A percentile compares a stretch with the other conserved stretches of the same genome.
These are phyloP conservation scores for Pachyseris speciosa DNA, from an alignment of 64 coral and sea anemone species.

Conservation along the genomic window DNA sequence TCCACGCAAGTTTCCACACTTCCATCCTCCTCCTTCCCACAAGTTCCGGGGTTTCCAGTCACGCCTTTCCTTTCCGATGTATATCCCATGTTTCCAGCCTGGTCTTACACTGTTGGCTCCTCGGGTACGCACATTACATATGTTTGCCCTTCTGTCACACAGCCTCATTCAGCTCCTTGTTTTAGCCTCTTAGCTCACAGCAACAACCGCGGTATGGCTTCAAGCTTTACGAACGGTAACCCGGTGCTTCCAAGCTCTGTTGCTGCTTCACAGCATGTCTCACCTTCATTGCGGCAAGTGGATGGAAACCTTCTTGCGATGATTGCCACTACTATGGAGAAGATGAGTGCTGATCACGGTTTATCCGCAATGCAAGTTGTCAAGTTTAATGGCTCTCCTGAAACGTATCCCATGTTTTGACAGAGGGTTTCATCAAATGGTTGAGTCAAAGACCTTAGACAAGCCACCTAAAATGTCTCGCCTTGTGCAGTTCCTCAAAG, in stretches of 20 bases:
- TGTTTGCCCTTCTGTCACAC: too few relatives aligned
- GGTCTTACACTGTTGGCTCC: too few relatives aligned
- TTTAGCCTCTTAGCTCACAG: too few relatives aligned
- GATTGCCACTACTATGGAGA: background rate
- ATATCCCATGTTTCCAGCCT: background rate
- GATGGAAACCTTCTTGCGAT: background rate
- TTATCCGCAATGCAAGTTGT: background rate
- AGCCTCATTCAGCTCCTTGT: too few relatives aligned
- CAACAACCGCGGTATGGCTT: too few relatives aligned
- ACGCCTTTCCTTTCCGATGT: too few relatives aligned
- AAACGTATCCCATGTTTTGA: background rate
- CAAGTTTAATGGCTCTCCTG: constrained; percentile 35
- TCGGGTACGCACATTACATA: too few relatives aligned
- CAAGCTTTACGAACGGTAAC: too few relatives aligned
- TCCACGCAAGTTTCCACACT: too few relatives aligned
- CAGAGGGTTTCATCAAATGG: constrained; percentile 37
- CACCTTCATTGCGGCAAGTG: background rate
- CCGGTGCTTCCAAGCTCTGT: too few relatives aligned
- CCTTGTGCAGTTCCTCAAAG: constrained; percentile 40
- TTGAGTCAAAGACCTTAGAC: background rate
- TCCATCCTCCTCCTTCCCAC: too few relatives aligned
- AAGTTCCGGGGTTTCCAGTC: too few relatives aligned
- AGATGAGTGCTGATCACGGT: constrained; percentile 7
- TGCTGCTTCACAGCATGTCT: background rate
- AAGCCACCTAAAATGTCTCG: constrained; percentile 20